A percentile compares a stretch with the other conserved stretches of the same genome.
Evolutionary conservation across 2,888 invertebrate species (phyloP).

Genomic region (Calliphora vomitoria): DNA sequence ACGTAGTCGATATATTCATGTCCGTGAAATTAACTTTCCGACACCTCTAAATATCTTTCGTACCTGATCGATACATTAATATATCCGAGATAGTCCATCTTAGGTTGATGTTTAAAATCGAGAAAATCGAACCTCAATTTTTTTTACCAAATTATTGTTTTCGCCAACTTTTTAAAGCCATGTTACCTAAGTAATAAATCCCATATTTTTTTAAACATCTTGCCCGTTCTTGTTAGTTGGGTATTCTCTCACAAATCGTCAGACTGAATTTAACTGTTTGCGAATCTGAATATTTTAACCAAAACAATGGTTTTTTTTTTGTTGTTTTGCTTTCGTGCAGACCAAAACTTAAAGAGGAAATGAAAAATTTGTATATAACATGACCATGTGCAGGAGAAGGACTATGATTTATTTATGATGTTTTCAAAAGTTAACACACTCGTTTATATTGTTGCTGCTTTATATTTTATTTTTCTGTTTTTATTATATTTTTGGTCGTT

Average conservation of each 20-base stretch:
- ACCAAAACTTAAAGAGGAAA: background rate
- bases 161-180: too few relatives aligned
- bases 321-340: background rate
- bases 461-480: conserved; percentile 36
- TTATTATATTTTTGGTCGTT: conserved; percentile 28
- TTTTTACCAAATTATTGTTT: too few relatives aligned
- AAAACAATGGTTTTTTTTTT: background rate
- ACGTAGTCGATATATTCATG: too few relatives aligned
- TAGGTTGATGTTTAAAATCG: too few relatives aligned
- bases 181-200: too few relatives aligned
- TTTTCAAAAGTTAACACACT: conserved; percentile 67
- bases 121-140: too few relatives aligned
- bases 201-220: too few relatives aligned
- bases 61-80: too few relatives aligned
- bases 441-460: conserved; percentile 48
- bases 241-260: background rate
- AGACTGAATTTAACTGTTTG: background rate
- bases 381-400: conserved; percentile 41
- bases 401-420: conserved; percentile 69
- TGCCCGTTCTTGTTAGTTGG: background rate
- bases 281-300: conserved; percentile 24
- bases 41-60: too few relatives aligned
- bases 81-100: too few relatives aligned
- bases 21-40: too few relatives aligned
- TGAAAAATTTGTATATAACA: conserved; percentile 9